Evolutionary conservation across 1,140 invertebrate species (phyloP).

Genomic region (Drosophila lacteicornis): DNA sequence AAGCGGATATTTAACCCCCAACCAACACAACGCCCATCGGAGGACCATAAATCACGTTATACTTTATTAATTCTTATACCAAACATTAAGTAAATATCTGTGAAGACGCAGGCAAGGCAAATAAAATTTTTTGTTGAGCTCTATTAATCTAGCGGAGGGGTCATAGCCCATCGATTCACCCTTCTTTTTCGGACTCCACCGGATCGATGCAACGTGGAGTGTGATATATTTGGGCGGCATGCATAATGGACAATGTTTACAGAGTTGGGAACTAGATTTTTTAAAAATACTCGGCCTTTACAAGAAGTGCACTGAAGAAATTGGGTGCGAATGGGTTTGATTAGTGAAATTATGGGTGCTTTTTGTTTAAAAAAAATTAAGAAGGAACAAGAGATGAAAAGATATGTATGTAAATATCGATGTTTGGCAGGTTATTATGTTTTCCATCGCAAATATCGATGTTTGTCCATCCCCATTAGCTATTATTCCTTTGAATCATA

Average conservation of each 20-base stretch:
- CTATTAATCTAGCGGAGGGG: slow-evolving; percentile 25
- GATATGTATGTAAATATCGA: too few species aligned
- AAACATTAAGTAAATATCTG: slow-evolving; percentile 30
- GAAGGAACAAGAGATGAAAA: background rate
- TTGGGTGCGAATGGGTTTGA: background rate
- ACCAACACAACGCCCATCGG: background rate
- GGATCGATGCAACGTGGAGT: background rate
- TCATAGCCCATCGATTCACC: slow-evolving; percentile 28
- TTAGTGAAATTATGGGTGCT: background rate
- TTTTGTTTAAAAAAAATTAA: background rate
- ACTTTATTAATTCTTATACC: slow-evolving; percentile 38
- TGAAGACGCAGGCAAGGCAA: slow-evolving; percentile 23
- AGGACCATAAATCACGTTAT: slow-evolving; percentile 32
- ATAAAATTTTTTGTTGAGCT: slow-evolving; percentile 19
- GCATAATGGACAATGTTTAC: slow-evolving; percentile 12
- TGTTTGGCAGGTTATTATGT: too few species aligned
- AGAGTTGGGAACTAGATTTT: slow-evolving; percentile 35
- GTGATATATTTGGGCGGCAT: slow-evolving; percentile 1
- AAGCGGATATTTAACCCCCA: slow-evolving; percentile 22
- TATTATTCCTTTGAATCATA: too few species aligned
- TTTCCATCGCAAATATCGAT: too few species aligned
- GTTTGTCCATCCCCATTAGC: too few species aligned
- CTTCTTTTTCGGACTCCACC: background rate
- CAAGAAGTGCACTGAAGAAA: slow-evolving; percentile 1
- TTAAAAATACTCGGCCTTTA: slow-evolving; percentile 27